Base-by-base conservation (phyloP, 2,888 invertebrate genomes). In the Xestia rhomboidea region DNA sequence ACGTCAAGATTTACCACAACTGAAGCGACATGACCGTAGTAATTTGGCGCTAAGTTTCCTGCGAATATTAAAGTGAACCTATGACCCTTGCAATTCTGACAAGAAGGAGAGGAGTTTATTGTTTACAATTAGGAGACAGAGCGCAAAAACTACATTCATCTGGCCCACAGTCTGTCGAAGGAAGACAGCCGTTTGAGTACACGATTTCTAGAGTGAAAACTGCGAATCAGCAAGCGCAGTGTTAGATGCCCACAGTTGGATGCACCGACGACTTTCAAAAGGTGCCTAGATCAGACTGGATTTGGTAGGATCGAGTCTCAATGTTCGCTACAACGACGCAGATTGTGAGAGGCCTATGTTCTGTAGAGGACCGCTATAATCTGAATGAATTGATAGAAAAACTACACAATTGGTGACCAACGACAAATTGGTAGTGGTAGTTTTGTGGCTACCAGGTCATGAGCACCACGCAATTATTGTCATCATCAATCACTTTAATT, bases 1-100 rank as follows among this genome's bases (percentile, higher is more conserved):
- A 81, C 83, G 81, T 84, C 72, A 81, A 74, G 71, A 85, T 76
- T 77, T 62, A 77, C 85, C 82, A 44, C 79, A 64, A 63, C 67
- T 70, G 64, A 75, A 68, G 85, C 44, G 73, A 72, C 82, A 70
- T 54, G 68, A 63, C 73, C 51, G 64, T 54, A 64, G 63, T 69
- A 81, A 76, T 68, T 73, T 68, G 34, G 63, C 44, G 75, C 68
- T 67, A 85, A 83, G 66, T 79, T 82, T 54, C 27, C 71, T 46
- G 60, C 60, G 34, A 69, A 75, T 69, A 76, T 60, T 67, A 51
- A 15, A 10, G 38, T 11, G 30, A 57, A 70, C 46, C 49, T 57
- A 66, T 64, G 15, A 18, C 4, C 54, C 51, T 51, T 67, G 79
- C 44, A 71, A 30, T 15, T 54, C 62, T n/a, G 57, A 51, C 44